A percentile compares a stretch with the other conserved stretches of the same genome.
phyloP scores from a whole-genome alignment of 2,113 vertebrate genomes.

The cattle (Bos taurus) region ARS-UCD2.0 NC_037336.1:7672001-7672500 shows the following conservation, averaged over 20 bases:
- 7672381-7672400: not conserved
- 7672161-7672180: conserved; percentile 35
- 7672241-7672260: not conserved
- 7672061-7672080: not conserved
- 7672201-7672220: not conserved
- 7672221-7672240: not conserved
- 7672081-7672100: not conserved
- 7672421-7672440: not conserved
- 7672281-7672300: conserved; percentile 49
- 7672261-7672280: conserved; percentile 43
- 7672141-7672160: conserved; percentile 29
- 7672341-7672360: not conserved
- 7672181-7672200: conserved; percentile 24
- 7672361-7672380: conserved; percentile 10
- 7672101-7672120: not conserved
- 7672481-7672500: not conserved
- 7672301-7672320: conserved; percentile 57
- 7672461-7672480: not conserved
- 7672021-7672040: not conserved
- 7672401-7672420: not conserved
- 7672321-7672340: conserved; percentile 43
- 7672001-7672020: not conserved
- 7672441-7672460: not conserved
- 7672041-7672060: not conserved
- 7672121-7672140: conserved; percentile 42